Conservation (phyloP, 53 echinoderm and acorn worm species). For the Patiria pectinifera region DNA sequence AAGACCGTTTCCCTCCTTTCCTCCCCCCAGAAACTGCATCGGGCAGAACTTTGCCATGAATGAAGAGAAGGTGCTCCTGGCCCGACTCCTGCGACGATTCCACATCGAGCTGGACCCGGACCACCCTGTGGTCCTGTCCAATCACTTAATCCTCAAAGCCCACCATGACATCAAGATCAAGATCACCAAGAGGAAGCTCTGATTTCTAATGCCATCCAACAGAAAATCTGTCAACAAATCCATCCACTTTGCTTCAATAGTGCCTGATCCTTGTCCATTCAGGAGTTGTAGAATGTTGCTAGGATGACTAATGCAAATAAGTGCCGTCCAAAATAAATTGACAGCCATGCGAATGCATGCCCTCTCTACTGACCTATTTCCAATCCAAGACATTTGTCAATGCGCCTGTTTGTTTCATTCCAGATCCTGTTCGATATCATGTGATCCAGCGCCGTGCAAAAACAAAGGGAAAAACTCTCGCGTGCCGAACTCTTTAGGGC, state of each 20-base stretch:
- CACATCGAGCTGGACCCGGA: conserved; percentile 55
- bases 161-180: conserved; percentile 50
- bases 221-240: no score
- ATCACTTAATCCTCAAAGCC: conserved; percentile 21
- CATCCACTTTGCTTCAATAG: no score
- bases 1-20: background rate
- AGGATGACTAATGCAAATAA: no score
- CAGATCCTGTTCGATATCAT: no score
- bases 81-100: conserved; percentile 41
- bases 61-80: conserved; percentile 62
- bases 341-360: no score
- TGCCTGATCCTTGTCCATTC: no score
- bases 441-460: no score
- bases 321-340: no score
- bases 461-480: no score
- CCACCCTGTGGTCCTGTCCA: conserved; percentile 41
- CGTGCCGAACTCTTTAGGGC: no score
- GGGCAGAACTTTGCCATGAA: conserved; percentile 64
- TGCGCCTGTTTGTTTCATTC: no score
- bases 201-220: background rate
- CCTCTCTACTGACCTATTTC: background rate
- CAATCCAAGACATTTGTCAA: background rate
- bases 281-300: no score
- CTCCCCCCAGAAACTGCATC: conserved; percentile 32
- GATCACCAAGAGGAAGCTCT: background rate